phyloP scores from a whole-genome alignment of 1,140 invertebrate species.

The Pachyrhynchus sulphureomaculatus region DNA sequence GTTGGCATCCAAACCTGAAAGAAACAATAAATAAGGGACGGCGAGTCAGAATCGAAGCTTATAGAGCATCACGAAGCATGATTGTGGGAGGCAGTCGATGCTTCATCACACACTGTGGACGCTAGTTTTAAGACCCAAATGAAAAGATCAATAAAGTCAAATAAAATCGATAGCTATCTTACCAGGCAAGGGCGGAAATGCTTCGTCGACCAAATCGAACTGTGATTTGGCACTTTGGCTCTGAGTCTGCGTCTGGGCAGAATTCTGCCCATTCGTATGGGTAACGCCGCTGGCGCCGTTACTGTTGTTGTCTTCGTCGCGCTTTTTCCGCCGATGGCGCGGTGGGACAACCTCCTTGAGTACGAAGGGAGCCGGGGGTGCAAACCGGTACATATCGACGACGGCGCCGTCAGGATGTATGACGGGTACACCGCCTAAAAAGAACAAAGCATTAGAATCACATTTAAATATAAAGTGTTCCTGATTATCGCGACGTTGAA shows the following conservation, averaged over 20 bases:
- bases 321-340: slow-evolving; percentile 52
- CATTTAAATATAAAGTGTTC: no score
- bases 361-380: slow-evolving; percentile 12
- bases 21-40: background rate
- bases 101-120: no score
- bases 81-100: no score
- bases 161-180: background rate
- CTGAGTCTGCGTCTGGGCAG: slow-evolving; percentile 26
- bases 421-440: no score
- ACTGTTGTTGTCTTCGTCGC: slow-evolving; percentile 49
- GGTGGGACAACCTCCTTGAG: slow-evolving; percentile 41
- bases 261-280: background rate
- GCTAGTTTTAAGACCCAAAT: no score
- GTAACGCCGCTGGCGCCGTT: background rate
- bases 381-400: slow-evolving; percentile 31
- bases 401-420: background rate
- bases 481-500: no score
- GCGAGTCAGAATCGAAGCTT: background rate
- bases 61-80: no score
- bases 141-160: background rate
- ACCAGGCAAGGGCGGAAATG: slow-evolving; percentile 81
- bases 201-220: slow-evolving; percentile 78
- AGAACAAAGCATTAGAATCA: background rate
- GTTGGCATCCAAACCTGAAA: slow-evolving; percentile 29
- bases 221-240: slow-evolving; percentile 52